These are phyloP conservation scores for Gasterosteus aculeatus DNA, from an alignment of 2,113 vertebrate genomes.

Conservation along the genomic window DNA sequence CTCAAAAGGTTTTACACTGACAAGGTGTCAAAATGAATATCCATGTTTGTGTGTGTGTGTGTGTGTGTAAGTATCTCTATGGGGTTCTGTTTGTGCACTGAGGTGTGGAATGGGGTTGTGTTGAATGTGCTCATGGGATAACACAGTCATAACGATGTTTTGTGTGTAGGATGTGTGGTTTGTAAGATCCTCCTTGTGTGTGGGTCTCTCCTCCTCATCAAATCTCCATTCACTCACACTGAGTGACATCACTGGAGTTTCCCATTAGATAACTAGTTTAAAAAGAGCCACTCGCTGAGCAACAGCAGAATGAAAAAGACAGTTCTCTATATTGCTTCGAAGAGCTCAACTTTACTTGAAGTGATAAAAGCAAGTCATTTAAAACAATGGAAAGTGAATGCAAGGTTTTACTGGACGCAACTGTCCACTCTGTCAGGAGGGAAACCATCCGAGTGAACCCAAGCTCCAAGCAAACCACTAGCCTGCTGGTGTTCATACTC, in stretches of 20 bases:
- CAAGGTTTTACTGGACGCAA: conserved; percentile 31
- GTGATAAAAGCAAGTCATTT: background rate
- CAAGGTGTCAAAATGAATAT: background rate
- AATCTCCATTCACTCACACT: conserved; percentile 40
- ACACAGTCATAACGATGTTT: conserved; percentile 8
- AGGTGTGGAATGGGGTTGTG: conserved; percentile 2
- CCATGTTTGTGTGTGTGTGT: conserved; percentile 2
- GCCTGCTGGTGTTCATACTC: conserved; percentile 55
- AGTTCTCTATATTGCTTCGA: background rate
- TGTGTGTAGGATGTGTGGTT: conserved; percentile 42
- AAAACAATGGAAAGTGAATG: conserved; percentile 60
- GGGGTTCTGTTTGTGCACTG: background rate
- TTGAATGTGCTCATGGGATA: conserved; percentile 19
- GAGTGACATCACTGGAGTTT: conserved; percentile 81
- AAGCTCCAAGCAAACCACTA: conserved; percentile 32
- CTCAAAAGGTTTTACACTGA: background rate
- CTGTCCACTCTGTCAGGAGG: background rate
- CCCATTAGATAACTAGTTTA: conserved; percentile 29
- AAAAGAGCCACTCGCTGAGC: conserved; percentile 22
- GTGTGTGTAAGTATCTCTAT: background rate
- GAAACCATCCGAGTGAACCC: background rate
- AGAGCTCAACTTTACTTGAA: background rate
- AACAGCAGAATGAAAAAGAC: background rate
- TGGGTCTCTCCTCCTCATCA: conserved; percentile 58
- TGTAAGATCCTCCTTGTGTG: conserved; percentile 6